phyloP scores from a whole-genome alignment of 2,113 vertebrate species.

The Dryoscopus gambensis region DNA sequence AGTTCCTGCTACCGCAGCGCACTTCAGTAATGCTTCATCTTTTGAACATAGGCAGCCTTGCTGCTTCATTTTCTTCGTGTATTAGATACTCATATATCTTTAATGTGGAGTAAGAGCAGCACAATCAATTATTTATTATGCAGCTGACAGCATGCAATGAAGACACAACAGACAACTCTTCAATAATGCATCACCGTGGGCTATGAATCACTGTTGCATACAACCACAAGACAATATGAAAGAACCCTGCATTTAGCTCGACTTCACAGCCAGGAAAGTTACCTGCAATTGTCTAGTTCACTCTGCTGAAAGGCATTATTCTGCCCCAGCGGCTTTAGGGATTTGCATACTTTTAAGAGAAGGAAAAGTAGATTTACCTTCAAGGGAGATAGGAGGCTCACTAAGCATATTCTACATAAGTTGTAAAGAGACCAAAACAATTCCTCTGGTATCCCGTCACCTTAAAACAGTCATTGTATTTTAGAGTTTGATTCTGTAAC shows the following conservation, averaged over 20 bases:
- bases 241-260: constrained; percentile 10
- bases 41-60: background rate
- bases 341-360: constrained; percentile 26
- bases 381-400: background rate
- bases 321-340: background rate
- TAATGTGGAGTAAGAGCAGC: constrained; percentile 57
- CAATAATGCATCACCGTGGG: constrained; percentile 50
- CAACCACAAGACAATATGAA: constrained; percentile 10
- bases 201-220: background rate
- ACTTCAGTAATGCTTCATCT: background rate
- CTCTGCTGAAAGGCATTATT: background rate
- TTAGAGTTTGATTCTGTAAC: background rate
- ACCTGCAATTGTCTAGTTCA: constrained; percentile 13
- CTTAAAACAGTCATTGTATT: background rate
- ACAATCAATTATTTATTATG: constrained; percentile 60
- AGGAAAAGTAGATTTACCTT: background rate
- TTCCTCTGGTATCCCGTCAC: background rate
- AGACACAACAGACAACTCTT: constrained; percentile 52
- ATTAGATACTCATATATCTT: constrained; percentile 61
- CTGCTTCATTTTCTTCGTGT: constrained; percentile 16
- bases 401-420: background rate
- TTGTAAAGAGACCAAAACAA: background rate
- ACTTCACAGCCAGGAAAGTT: constrained; percentile 54
- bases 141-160: constrained; percentile 47
- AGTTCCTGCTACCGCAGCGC: background rate